Evolutionary conservation across 2,888 invertebrate species (phyloP).

Genomic region (Argynnis bischoffii): DNA sequence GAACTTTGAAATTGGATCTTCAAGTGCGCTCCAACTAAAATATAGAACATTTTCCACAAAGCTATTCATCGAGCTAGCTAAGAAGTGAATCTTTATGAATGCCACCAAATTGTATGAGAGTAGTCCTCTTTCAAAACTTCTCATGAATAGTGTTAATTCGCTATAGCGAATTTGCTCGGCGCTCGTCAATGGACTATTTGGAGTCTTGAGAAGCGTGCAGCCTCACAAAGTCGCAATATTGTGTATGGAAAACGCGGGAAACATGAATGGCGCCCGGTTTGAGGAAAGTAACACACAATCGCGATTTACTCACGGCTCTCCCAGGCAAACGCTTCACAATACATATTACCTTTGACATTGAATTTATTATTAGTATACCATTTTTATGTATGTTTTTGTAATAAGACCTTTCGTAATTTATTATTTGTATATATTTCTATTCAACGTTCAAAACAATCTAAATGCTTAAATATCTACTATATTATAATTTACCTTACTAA

Average conservation of each 20-base stretch:
- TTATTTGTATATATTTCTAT: too few species aligned
- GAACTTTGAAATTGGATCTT: slow-evolving; percentile 56
- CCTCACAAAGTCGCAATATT: slow-evolving; percentile 73
- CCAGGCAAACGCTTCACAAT: slow-evolving; percentile 43
- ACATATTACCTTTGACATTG: slow-evolving; percentile 41
- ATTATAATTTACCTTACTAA: too few species aligned
- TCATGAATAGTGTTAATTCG: slow-evolving; percentile 82
- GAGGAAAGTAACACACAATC: slow-evolving; percentile 60
- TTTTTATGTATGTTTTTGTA: too few species aligned
- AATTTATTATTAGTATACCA: slow-evolving; percentile 31
- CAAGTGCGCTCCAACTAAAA: slow-evolving; percentile 58
- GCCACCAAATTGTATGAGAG: slow-evolving; percentile 82
- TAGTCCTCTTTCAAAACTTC: slow-evolving; percentile 81
- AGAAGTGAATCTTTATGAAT: slow-evolving; percentile 82
- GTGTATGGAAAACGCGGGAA: slow-evolving; percentile 79
- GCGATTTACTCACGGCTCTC: slow-evolving; percentile 61
- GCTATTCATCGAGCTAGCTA: slow-evolving; percentile 74
- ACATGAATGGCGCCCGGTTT: slow-evolving; percentile 65
- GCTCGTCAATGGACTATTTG: slow-evolving; percentile 80
- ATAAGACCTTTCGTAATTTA: too few species aligned
- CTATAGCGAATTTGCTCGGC: slow-evolving; percentile 80
- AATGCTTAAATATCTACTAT: too few species aligned
- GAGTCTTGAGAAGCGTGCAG: slow-evolving; percentile 71
- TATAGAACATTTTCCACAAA: slow-evolving; percentile 74
- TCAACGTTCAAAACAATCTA: too few species aligned